These are phyloP conservation scores for Sebastes hubbsi DNA, from an alignment of 2,797 vertebrate genomes.

Conservation along the genomic window DNA sequence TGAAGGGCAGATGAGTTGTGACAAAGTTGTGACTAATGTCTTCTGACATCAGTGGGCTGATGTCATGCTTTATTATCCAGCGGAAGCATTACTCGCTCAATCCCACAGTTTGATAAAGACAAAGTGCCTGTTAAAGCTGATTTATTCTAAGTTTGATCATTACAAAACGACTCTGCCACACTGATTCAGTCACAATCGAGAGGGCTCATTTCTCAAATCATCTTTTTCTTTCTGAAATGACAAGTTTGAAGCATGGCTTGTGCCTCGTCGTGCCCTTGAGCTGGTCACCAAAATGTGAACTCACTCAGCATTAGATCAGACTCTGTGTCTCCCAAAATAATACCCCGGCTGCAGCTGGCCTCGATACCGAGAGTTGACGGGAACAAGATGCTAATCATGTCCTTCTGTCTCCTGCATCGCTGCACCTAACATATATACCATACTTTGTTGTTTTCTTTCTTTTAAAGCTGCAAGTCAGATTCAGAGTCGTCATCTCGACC, in stretches of 20 bases:
- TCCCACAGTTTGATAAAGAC: constrained; percentile 43
- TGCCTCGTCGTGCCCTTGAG: constrained; percentile 68
- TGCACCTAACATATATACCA: constrained; percentile 32
- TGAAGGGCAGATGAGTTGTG: constrained; percentile 54
- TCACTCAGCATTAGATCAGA: constrained; percentile 51
- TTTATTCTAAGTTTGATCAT: constrained; percentile 40
- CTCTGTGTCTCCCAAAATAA: constrained; percentile 59
- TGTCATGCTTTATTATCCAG: constrained; percentile 68
- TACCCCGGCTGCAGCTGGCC: constrained; percentile 54
- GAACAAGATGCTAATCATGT: constrained; percentile 59
- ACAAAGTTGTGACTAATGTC: constrained; percentile 70
- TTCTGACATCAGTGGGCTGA: constrained; percentile 64
- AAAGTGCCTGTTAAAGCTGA: constrained; percentile 31
- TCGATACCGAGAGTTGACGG: constrained; percentile 50
- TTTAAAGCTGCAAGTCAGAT: constrained; percentile 39
- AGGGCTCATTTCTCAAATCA: constrained; percentile 7
- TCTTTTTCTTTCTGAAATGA: constrained; percentile 24
- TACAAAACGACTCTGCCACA: not conserved
- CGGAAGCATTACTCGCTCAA: constrained; percentile 24
- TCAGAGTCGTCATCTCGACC: constrained; percentile 60
- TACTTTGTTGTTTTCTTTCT: not conserved
- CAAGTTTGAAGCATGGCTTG: constrained; percentile 48
- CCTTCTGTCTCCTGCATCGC: constrained; percentile 53
- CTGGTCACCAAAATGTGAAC: constrained; percentile 52
- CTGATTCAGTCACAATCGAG: constrained; percentile 24